Evolutionary conservation across 2,797 vertebrate genomes (phyloP).

Genomic region (Sebastes flavidus): DNA sequence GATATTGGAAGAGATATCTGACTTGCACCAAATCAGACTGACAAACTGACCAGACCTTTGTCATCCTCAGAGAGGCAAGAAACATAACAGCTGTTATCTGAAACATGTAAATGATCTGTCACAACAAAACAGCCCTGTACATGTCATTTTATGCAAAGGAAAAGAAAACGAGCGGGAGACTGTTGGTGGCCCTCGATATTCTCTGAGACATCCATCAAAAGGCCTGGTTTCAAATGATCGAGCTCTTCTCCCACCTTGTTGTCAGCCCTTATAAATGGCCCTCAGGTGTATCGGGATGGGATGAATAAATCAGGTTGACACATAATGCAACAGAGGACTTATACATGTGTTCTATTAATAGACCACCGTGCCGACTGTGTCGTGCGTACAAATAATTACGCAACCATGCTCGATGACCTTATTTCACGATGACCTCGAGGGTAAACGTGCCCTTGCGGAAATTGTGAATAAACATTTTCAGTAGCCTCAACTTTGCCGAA

Average conservation of each 20-base stretch:
- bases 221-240: conserved; percentile 50
- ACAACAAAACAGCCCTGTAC: not conserved
- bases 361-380: conserved; percentile 22
- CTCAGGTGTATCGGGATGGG: conserved; percentile 55
- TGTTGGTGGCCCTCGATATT: conserved; percentile 44
- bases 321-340: conserved; percentile 47
- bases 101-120: conserved; percentile 18
- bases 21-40: not conserved
- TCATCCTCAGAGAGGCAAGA: not conserved
- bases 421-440: conserved; percentile 54
- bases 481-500: conserved; percentile 3
- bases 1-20: not conserved
- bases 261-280: conserved; percentile 71
- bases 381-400: conserved; percentile 62
- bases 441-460: conserved; percentile 50
- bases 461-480: conserved; percentile 66
- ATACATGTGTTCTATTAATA: conserved; percentile 56
- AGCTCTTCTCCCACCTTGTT: conserved; percentile 36
- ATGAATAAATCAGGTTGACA: conserved; percentile 75
- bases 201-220: conserved; percentile 58
- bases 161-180: conserved; percentile 10
- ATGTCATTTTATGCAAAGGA: conserved; percentile 10
- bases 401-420: conserved; percentile 64
- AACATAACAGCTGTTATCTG: not conserved
- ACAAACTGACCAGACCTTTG: not conserved